Conservation (phyloP, 2,113 vertebrate genomes). For the Columbina picui region DNA sequence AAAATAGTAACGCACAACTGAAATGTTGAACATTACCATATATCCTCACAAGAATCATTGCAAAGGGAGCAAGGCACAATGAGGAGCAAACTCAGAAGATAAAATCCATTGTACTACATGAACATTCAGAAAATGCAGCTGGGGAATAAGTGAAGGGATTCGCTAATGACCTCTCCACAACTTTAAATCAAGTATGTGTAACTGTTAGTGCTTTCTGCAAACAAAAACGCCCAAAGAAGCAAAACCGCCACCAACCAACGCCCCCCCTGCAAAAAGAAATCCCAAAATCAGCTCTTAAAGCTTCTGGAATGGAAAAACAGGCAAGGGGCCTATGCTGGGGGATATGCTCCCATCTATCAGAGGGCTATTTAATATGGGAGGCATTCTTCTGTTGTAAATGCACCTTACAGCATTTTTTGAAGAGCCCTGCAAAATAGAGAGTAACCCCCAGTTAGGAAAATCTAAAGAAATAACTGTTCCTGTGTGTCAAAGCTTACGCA, state of each 20-base stretch:
- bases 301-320: not conserved
- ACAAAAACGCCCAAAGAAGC: not conserved
- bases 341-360: not conserved
- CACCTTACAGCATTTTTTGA: not conserved
- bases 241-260: not conserved
- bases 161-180: not conserved
- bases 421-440: not conserved
- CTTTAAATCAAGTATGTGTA: not conserved
- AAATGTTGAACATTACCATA: not conserved
- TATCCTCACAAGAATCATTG: not conserved
- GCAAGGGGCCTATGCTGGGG: not conserved
- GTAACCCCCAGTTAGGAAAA: not conserved
- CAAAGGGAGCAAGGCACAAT: not conserved
- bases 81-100: not conserved
- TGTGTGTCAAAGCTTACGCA: not conserved
- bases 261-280: not conserved
- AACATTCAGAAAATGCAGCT: not conserved
- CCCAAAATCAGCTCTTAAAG: not conserved
- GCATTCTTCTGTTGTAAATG: not conserved
- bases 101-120: not conserved
- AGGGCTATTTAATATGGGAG: not conserved
- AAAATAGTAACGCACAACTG: not conserved
- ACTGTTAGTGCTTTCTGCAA: not conserved
- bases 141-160: not conserved
- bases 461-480: accelerated